phyloP scores from a whole-genome alignment of 2,888 invertebrate species.

The Arctia plantaginis region DNA sequence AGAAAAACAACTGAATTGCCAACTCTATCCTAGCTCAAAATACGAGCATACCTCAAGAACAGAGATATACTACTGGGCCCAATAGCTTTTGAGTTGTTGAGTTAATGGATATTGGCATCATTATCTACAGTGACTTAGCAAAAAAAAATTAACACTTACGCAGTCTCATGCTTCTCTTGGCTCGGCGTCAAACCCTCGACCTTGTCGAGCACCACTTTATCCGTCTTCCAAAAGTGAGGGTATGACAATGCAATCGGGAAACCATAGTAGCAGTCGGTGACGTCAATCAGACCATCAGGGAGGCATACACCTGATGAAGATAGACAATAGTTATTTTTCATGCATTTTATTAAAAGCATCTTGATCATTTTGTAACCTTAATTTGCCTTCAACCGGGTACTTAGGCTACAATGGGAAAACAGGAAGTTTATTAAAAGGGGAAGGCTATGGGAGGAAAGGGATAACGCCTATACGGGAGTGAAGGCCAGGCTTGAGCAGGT shows the following conservation, averaged over 20 bases:
- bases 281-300: conserved; percentile 92
- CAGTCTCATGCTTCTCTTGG: conserved; percentile 81
- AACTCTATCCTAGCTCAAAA: too few species aligned
- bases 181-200: conserved; percentile 90
- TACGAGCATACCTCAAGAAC: too few species aligned
- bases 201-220: conserved; percentile 87
- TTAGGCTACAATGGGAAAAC: neutral
- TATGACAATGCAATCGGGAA: conserved; percentile 96
- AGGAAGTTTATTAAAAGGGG: neutral
- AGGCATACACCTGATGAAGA: conserved; percentile 87
- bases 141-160: conserved; percentile 57
- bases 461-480: neutral
- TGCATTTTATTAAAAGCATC: neutral
- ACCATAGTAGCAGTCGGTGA: conserved; percentile 95
- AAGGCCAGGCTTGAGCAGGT: too few species aligned
- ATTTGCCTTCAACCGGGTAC: neutral
- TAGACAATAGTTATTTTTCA: neutral
- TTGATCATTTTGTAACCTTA: neutral
- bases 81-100: too few species aligned
- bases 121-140: neutral
- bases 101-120: neutral
- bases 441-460: neutral
- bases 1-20: too few species aligned
- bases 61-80: too few species aligned
- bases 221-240: conserved; percentile 94